Percentiles rank a stretch among this genome's conserved stretches.
Conservation (phyloP, 2,113 vertebrate species). For the Rhabdomys dilectus region DNA sequence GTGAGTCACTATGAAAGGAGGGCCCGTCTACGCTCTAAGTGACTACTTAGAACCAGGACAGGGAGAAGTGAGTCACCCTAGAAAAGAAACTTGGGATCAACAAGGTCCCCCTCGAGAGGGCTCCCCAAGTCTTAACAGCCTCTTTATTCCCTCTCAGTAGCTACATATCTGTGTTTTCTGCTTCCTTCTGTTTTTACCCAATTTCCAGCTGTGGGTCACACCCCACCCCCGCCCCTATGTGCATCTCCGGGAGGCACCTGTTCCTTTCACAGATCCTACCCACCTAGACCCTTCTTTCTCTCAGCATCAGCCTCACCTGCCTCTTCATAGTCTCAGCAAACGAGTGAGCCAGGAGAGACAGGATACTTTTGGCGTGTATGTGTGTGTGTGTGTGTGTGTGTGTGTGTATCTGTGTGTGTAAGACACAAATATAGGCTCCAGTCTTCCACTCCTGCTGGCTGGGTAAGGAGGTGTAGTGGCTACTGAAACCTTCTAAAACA, state of each 20-base stretch:
- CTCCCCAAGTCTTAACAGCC: background rate
- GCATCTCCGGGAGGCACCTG: background rate
- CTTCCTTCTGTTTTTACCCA: background rate
- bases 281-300: background rate
- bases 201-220: background rate
- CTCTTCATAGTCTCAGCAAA: background rate
- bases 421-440: background rate
- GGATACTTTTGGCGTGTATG: background rate
- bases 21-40: background rate
- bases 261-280: background rate
- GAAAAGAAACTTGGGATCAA: slow-evolving; percentile 49
- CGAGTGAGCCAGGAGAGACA: slow-evolving; percentile 3
- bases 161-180: slow-evolving; percentile 4
- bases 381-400: too few relatives aligned
- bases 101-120: background rate
- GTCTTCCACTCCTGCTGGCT: background rate
- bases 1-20: background rate
- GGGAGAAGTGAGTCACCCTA: slow-evolving; percentile 60
- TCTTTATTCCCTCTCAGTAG: slow-evolving; percentile 43
- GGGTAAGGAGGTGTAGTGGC: background rate
- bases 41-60: background rate
- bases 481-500: background rate
- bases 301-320: background rate
- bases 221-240: background rate
- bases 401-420: background rate